Percentiles rank a stretch among this genome's conserved stretches.
These are phyloP conservation scores for Triplophysa siluroides DNA, from an alignment of 2,113 vertebrate species.

Conservation along the genomic window DNA sequence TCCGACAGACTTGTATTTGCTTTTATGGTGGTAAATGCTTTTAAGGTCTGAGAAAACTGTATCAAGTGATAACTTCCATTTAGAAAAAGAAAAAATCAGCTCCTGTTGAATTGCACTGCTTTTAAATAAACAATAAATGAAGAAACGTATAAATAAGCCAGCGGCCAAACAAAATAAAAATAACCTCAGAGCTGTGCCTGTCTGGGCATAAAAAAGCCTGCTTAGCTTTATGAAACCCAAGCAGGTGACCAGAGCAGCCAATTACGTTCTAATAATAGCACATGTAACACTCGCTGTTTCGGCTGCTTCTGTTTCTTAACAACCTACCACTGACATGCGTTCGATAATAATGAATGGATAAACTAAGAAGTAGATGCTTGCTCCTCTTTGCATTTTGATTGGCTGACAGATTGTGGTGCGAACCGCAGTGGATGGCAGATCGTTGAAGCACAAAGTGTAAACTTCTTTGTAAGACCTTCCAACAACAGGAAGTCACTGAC, in stretches of 20 bases:
- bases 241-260: slow-evolving; percentile 29
- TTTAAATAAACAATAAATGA: not conserved
- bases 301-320: slow-evolving; percentile 3
- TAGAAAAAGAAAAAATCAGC: not conserved
- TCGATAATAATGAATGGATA: slow-evolving; percentile 48
- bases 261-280: slow-evolving; percentile 42
- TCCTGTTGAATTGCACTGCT: not conserved
- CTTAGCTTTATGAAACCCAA: slow-evolving; percentile 15
- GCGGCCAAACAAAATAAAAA: not conserved
- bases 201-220: not conserved
- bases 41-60: not conserved
- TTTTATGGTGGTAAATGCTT: not conserved
- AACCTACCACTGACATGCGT: slow-evolving; percentile 38
- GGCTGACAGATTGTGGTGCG: slow-evolving; percentile 32
- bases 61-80: not conserved
- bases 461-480: not conserved
- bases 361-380: slow-evolving; percentile 32
- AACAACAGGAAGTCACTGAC: not conserved
- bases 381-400: slow-evolving; percentile 35
- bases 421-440: slow-evolving; percentile 19
- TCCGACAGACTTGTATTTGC: not conserved
- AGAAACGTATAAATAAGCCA: not conserved
- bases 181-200: not conserved
- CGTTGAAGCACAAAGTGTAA: slow-evolving; percentile 39
- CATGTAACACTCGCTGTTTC: slow-evolving; percentile 20